Percentiles rank a stretch among this genome's conserved stretches.
These are phyloP conservation scores for Cephalophus harveyi DNA, from an alignment of 2,113 vertebrate genomes.

Conservation along the genomic window DNA sequence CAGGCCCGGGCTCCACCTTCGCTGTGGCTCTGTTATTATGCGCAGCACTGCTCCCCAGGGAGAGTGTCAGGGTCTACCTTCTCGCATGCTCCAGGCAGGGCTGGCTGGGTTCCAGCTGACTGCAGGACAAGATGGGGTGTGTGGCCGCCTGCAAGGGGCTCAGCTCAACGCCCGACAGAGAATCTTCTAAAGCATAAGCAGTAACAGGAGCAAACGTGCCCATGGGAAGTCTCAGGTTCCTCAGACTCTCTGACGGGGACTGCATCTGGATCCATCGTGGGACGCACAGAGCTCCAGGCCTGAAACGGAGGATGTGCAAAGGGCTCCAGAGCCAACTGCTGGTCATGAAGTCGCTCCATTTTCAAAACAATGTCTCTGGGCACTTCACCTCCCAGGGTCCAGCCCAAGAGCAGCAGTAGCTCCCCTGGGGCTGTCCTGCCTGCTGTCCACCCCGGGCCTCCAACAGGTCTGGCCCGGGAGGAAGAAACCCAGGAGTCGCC, in stretches of 20 bases:
- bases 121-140: neutral
- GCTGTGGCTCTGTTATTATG: neutral
- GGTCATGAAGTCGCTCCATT: neutral
- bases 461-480: neutral
- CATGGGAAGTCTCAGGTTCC: neutral
- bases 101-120: neutral
- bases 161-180: neutral
- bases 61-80: neutral
- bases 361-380: neutral
- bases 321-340: neutral
- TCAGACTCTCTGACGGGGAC: fast-evolving
- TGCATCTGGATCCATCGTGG: neutral
- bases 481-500: neutral
- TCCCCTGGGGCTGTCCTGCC: neutral
- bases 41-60: neutral
- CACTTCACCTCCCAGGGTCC: neutral
- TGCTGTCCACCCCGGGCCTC: too few species aligned
- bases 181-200: neutral
- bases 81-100: neutral
- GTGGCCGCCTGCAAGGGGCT: neutral
- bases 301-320: neutral
- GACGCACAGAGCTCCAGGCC: neutral
- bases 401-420: neutral
- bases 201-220: neutral
- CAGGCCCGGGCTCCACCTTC: neutral